Percentiles rank a stretch among this genome's conserved stretches.
Evolutionary conservation across 2,113 vertebrate species (phyloP).

Genomic region (Psittacula cyanocephala): DNA sequence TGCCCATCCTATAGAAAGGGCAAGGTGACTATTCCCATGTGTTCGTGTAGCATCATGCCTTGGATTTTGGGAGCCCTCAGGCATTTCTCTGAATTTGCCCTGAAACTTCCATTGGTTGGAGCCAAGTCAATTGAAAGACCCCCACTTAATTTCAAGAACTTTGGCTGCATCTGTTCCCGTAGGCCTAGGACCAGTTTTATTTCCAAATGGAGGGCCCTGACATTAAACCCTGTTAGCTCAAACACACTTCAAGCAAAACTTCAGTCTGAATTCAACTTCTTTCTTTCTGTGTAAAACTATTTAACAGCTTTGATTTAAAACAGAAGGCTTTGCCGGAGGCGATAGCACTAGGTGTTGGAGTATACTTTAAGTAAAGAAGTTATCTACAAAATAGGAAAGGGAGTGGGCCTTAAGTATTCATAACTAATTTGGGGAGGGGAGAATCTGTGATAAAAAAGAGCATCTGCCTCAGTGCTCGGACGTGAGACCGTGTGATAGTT

Average conservation of each 20-base stretch:
- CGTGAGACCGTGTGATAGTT: background rate
- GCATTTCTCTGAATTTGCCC: background rate
- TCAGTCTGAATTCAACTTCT: background rate
- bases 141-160: background rate
- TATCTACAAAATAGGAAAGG: background rate
- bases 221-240: background rate
- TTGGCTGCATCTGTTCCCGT: background rate
- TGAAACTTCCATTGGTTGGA: background rate
- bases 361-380: conserved; percentile 18
- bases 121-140: background rate
- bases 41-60: background rate
- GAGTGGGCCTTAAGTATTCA: background rate
- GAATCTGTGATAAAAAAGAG: background rate
- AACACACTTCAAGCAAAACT: background rate
- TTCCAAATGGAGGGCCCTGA: background rate
- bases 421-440: background rate
- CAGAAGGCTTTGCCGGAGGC: background rate
- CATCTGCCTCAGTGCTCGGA: background rate
- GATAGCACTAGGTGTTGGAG: background rate
- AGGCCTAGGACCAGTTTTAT: background rate
- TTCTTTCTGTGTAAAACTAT: background rate
- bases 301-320: conserved; percentile 51
- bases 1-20: background rate
- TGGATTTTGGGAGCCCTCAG: background rate
- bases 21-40: background rate